These are phyloP conservation scores for Pararge aegeria DNA, from an alignment of 1,140 invertebrate genomes.

Conservation along the genomic window DNA sequence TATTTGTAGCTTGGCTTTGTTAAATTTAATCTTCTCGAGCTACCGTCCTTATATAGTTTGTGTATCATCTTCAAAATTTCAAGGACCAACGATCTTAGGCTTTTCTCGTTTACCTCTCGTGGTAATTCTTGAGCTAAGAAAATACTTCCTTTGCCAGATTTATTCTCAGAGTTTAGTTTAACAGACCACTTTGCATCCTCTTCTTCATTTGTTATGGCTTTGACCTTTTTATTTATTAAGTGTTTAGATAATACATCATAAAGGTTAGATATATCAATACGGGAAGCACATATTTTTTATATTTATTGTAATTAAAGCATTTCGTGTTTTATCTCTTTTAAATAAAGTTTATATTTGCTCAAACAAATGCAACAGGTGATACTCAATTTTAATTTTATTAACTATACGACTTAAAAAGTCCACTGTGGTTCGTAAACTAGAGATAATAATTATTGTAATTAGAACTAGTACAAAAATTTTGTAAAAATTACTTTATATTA, in stretches of 20 bases:
- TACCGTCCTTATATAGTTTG: too few species aligned
- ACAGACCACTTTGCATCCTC: too few species aligned
- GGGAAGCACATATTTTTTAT: background rate
- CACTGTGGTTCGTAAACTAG: conserved; percentile 23
- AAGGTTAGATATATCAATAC: background rate
- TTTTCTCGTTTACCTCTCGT: too few species aligned
- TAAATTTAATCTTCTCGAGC: too few species aligned
- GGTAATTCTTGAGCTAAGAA: too few species aligned
- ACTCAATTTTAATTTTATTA: conserved; percentile 16
- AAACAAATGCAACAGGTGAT: conserved; percentile 14
- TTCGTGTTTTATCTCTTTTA: background rate
- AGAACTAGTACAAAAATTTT: conserved; percentile 16
- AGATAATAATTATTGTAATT: conserved; percentile 24
- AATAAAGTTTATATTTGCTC: conserved; percentile 8
- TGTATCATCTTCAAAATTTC: too few species aligned
- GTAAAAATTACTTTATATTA: conserved; percentile 7
- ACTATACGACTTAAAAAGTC: conserved; percentile 28
- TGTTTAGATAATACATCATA: background rate
- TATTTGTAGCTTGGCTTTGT: too few species aligned
- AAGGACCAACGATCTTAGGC: too few species aligned
- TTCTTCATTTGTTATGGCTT: too few species aligned
- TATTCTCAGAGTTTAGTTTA: too few species aligned
- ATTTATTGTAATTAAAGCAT: background rate
- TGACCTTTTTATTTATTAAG: background rate
- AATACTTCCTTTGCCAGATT: too few species aligned